Evolutionary conservation across 2,888 invertebrate species (phyloP), one percentile per base, ranked within the genome.

Genomic region (Cheilosia vernalis): DNA sequence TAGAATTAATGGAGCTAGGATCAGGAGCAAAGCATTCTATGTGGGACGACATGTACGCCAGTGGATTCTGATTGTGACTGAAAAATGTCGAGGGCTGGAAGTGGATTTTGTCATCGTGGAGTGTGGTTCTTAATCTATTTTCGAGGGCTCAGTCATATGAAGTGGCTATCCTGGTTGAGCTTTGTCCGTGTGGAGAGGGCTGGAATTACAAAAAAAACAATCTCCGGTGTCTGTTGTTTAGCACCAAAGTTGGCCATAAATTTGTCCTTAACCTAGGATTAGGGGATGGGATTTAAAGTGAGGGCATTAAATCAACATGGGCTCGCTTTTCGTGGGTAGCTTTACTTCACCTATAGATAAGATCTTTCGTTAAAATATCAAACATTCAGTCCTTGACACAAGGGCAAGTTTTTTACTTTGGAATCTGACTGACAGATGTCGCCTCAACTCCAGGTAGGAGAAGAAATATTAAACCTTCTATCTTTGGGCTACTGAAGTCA

Each of bases 91-190:
- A 33, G 56, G 63, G 69, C 33, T 72, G 64, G 33, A 51, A 79
- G 69, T 63, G 58, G 72, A 70, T 66, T 66, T 56, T 55, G 47
- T 19, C 51, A 51, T 24, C 44, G 58, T 33, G 21, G 76, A 60
- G 56, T 76, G 42, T 27, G 53, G 61, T 69, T 56, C 61, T 78
- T 53, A 72, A 79, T 79, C 42, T 60, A 64, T 51, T 73, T 44
- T 72, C 33, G 33, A 61, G 47, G 33, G 33, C 13, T 24, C 6
- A 21, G 21, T 5, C 13, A 2, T 0, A 51, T 13, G 1, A 51
- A 51, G 21, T 24, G 24, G 6, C 7, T 47, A 24, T 51, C 13
- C 21, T n/a, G 51, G 13, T 27, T 27, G 13, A 51, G 13, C 10
- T 37, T 2, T 51, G 51, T 4, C 24, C 51, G 27, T 15, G 15